A percentile compares a stretch with the other conserved stretches of the same genome.
Evolutionary conservation across 2,113 vertebrate genomes (phyloP).

Genomic region (Syrrhaptes paradoxus): DNA sequence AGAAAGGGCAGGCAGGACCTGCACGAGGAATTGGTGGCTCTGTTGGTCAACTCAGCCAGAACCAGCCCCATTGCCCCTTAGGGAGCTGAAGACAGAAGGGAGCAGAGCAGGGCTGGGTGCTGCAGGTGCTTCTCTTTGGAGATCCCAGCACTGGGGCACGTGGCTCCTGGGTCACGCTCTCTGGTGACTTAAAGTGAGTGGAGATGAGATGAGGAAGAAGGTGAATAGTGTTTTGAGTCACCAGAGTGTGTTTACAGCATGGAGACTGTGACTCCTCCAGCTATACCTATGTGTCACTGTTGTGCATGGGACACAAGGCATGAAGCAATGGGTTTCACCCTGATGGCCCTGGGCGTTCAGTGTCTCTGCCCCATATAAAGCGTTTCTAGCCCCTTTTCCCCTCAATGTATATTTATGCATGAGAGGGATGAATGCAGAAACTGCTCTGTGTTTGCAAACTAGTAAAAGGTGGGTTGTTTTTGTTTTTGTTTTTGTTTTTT

Average conservation of each 20-base stretch:
- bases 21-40: background rate
- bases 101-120: background rate
- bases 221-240: background rate
- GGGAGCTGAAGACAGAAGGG: background rate
- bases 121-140: background rate
- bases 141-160: background rate
- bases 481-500: background rate
- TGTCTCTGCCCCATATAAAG: background rate
- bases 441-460: background rate
- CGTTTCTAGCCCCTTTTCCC: background rate
- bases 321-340: background rate
- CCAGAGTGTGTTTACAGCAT: background rate
- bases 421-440: background rate
- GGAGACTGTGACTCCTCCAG: background rate
- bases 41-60: background rate
- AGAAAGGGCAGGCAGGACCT: background rate
- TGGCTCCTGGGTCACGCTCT: background rate
- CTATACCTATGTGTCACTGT: accelerated
- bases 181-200: background rate
- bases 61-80: background rate
- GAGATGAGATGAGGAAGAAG: background rate
- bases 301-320: background rate
- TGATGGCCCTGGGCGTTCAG: accelerated
- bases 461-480: background rate
- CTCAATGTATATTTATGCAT: background rate